These are phyloP conservation scores for Syndactyla subalaris DNA, from an alignment of 2,797 vertebrate genomes.

Conservation along the genomic window DNA sequence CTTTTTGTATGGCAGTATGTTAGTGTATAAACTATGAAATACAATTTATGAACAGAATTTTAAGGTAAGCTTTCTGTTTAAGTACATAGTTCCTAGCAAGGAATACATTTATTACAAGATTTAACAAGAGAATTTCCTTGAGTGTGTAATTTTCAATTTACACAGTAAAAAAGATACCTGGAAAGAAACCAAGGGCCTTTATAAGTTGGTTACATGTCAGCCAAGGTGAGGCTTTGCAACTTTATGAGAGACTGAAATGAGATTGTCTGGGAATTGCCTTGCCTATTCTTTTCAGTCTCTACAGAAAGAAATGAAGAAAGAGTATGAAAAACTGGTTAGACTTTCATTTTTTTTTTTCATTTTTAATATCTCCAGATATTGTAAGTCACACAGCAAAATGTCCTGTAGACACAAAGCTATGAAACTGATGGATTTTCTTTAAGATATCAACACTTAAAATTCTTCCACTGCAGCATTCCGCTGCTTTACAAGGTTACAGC, in stretches of 20 bases:
- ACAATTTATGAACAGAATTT: neutral
- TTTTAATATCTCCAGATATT: neutral
- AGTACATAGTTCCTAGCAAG: neutral
- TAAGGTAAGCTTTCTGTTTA: neutral
- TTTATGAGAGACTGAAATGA: slow-evolving; percentile 22
- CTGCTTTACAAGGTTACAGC: neutral
- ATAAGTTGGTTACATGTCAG: neutral
- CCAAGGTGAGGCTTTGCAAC: neutral
- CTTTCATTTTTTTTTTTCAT: neutral
- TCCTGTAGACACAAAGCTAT: neutral
- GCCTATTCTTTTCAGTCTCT: neutral
- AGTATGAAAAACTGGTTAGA: neutral
- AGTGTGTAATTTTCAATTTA: slow-evolving; percentile 1
- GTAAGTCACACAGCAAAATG: neutral
- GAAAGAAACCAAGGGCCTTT: neutral
- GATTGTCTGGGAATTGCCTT: slow-evolving; percentile 23
- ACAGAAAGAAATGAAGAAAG: neutral
- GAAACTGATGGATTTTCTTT: neutral
- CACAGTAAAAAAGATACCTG: neutral
- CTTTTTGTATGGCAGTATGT: neutral
- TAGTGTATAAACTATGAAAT: neutral
- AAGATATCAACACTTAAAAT: neutral
- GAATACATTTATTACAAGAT: neutral
- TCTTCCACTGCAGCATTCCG: neutral
- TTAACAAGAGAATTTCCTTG: neutral